Base-by-base conservation (phyloP, 2,113 vertebrate genomes). In the Galeopterus variegatus region DNA sequence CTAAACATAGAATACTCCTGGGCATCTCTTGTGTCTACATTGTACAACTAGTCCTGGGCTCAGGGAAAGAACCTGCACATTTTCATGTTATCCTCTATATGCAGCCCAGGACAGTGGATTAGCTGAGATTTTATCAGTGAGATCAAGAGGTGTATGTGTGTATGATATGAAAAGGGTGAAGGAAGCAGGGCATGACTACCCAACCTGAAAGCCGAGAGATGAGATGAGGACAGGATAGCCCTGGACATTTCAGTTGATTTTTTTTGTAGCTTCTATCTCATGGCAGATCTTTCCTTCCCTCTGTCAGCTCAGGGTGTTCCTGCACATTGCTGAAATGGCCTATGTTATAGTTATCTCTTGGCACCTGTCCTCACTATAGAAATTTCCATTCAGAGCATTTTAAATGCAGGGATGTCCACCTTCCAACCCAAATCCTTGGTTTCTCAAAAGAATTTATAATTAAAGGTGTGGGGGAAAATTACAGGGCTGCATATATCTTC, bases 371-470 rank as follows among this genome's bases (percentile, higher is more conserved):
- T 91, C 56, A 84, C 26, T 17, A 36, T 73, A 64, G 64, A 75
- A 33, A 76, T 95, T 65, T 77, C 73, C 76, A 50, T 77, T 76
- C 36, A 92, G 60, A 88, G 73, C 45, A 87, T 94, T 93, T 73
- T 58, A 96, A 86, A 62, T 73, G 48, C 45, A 90, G 28, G 33
- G 6, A 89, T 95, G 50, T 77, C 58, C 26, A 90, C 52, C 15
- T 45, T 41, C 23, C 31, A 50, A 31, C 31, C 87, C 31, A 17
- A 90, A 64, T 88, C 50, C 76, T 83, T 90, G 81, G 62, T 92
- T 94, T 88, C 58, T 76, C 52, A 80, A 76, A 94, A 69, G 24
- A 69, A 93, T 70, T 81, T 77, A 24, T 69, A 77, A 87, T 62
- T 82, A 82, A 87, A 70, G 85, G 23, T 56, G 9, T 60, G 24